Percentiles rank a stretch among this genome's conserved stretches.
These are phyloP conservation scores for Zaprionus obscuricornis DNA, from an alignment of 2,888 invertebrate species.

Conservation along the genomic window DNA sequence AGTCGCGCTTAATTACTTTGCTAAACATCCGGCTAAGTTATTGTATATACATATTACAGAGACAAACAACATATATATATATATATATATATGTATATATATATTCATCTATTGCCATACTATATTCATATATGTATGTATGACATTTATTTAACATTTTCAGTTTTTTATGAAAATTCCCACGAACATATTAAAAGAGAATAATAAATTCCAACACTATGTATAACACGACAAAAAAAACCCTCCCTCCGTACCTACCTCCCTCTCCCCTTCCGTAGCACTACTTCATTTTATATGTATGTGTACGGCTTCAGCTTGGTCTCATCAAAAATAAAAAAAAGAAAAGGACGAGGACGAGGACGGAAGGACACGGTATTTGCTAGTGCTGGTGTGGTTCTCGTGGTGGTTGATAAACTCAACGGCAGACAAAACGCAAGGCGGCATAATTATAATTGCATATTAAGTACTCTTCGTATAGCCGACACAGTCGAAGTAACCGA, in stretches of 20 bases:
- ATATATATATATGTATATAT: slow-evolving; percentile 1
- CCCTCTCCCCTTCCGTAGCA: no score
- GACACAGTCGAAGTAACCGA: no score
- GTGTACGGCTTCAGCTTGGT: slow-evolving; percentile 13
- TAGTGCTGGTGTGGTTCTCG: slow-evolving; percentile 19
- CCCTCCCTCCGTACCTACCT: no score
- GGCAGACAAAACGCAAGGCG: slow-evolving; percentile 59
- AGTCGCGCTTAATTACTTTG: slow-evolving; percentile 32
- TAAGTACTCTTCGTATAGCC: slow-evolving; percentile 53
- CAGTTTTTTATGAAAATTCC: slow-evolving; percentile 59
- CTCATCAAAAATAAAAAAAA: slow-evolving; percentile 11
- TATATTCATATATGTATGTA: slow-evolving; percentile 1
- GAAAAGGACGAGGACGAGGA: slow-evolving; percentile 27
- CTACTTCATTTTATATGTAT: no score
- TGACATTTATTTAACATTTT: slow-evolving; percentile 23
- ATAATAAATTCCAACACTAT: slow-evolving; percentile 67
- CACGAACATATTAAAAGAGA: slow-evolving; percentile 59
- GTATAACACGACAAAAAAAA: slow-evolving; percentile 45
- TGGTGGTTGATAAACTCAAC: slow-evolving; percentile 60
- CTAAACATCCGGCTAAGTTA: slow-evolving; percentile 39
- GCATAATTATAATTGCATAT: slow-evolving; percentile 78
- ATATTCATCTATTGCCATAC: no score
- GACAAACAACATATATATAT: no score
- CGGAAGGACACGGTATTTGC: slow-evolving; percentile 11
- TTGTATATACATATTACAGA: background rate